Evolutionary conservation across 2,888 invertebrate genomes (phyloP), one percentile per base, ranked within the genome.

Genomic region (Papilio demoleus): DNA sequence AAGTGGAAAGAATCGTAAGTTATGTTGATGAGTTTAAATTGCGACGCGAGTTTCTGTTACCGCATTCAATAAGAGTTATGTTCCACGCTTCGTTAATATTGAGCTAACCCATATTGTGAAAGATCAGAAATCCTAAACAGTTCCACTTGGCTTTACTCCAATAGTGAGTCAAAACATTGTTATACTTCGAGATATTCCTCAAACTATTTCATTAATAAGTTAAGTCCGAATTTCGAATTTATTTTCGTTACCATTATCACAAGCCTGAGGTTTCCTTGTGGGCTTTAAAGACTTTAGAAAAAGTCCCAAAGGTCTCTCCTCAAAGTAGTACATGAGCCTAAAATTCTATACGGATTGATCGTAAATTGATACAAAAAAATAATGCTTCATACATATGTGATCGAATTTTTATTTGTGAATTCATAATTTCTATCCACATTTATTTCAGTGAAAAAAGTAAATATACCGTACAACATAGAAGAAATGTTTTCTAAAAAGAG

Each of bases 41-140:
- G 27, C 14, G 8, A 11, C 27, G 27, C 27, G 27, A 53, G 27
- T 27, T 53, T 14, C 53, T 27, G n/a, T 24, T 62, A 24, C 27
- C 24, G 31, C 19, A 62, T 45, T 62, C 62, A 45, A 62, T 62
- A 62, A 42, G 42, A 42, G 62, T 62, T 45, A 45, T 62, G 62
- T 42, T 62, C 31, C 12, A 63, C 63, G 63, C 47, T 63, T 63
- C 63, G 36, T 63, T 63, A 50, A 63, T 36, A 47, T 47, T 36
- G 47, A 50, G 19, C 63, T 50, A 34, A 50, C 47, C 45, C 31
- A 22, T 50, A 63, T 63, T 47, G 63, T 8, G 47, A 63, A 36
- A 17, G 47, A 47, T 63, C 31, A 34, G 31, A 63, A 50, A 63
- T 63, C 63, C 47, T 34, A 47, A 47, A 63, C 47, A 63, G 50